phyloP scores from a whole-genome alignment of 2,797 vertebrate genomes.

The Mionectes olivaceus region DNA sequence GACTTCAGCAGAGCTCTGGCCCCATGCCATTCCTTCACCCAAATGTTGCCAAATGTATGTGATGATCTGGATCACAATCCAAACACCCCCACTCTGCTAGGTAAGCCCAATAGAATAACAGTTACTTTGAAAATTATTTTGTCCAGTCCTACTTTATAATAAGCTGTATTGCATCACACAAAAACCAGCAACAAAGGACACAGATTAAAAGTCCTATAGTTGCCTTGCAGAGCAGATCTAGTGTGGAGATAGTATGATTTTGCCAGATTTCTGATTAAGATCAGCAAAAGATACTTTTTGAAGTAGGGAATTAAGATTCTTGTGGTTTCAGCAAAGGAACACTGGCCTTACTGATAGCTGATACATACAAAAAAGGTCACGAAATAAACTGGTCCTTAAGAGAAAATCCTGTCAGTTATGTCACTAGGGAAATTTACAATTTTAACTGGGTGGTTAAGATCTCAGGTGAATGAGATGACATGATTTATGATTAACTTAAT shows the following conservation, averaged over 20 bases:
- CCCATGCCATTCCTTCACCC: not conserved
- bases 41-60: not conserved
- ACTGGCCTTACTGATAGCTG: not conserved
- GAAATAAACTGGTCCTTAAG: constrained; percentile 12
- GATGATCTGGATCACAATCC: not conserved
- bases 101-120: not conserved
- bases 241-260: not conserved
- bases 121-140: not conserved
- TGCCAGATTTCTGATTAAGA: not conserved
- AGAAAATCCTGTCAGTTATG: constrained; percentile 23
- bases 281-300: not conserved
- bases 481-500: constrained; percentile 21
- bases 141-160: not conserved
- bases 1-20: not conserved
- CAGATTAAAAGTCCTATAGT: not conserved
- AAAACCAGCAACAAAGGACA: not conserved
- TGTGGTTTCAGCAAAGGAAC: not conserved
- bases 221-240: not conserved
- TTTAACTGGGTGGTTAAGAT: not conserved
- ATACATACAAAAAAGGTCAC: not conserved
- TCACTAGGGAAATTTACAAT: constrained; percentile 1
- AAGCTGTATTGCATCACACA: not conserved
- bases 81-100: not conserved
- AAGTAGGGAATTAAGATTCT: not conserved
- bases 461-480: not conserved